Evolutionary conservation across 2,888 invertebrate species (phyloP).

Genomic region (Ormyrus labotus): DNA sequence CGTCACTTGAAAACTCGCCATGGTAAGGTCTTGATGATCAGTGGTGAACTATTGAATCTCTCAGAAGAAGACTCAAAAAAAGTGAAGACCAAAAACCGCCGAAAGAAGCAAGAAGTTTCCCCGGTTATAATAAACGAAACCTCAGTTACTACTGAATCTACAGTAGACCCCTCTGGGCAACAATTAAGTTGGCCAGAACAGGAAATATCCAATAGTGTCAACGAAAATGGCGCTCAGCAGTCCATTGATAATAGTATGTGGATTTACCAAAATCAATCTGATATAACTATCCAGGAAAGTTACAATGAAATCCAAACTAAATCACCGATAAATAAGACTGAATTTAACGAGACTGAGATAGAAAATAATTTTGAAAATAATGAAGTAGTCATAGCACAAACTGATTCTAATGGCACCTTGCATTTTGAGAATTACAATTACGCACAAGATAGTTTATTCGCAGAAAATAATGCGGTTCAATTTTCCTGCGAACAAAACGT

Average conservation of each 20-base stretch:
- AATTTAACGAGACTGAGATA: conserved; percentile 70
- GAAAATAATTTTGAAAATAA: conserved; percentile 58
- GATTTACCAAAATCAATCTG: conserved; percentile 51
- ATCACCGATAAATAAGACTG: conserved; percentile 69
- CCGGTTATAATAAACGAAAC: conserved; percentile 31
- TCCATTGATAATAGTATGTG: conserved; percentile 55
- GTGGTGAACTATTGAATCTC: conserved; percentile 76
- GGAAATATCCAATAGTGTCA: conserved; percentile 50
- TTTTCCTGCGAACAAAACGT: conserved; percentile 45
- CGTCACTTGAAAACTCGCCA: conserved; percentile 79
- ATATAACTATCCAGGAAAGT: conserved; percentile 38
- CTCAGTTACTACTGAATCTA: conserved; percentile 55
- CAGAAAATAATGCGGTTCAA: conserved; percentile 36
- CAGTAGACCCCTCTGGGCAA: conserved; percentile 23
- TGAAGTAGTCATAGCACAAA: conserved; percentile 56
- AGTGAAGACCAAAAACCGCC: conserved; percentile 71
- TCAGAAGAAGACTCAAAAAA: conserved; percentile 76
- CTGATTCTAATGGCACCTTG: conserved; percentile 51
- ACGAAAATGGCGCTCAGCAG: conserved; percentile 54
- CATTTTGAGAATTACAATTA: conserved; percentile 55
- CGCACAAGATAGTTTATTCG: conserved; percentile 46
- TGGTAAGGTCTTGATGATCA: conserved; percentile 78
- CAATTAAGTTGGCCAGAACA: conserved; percentile 52
- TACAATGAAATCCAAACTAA: conserved; percentile 60
- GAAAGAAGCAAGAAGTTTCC: conserved; percentile 62